Percentiles rank a stretch among this genome's conserved stretches.
phyloP scores from a whole-genome alignment of 2,888 invertebrate species.

The Miltochrista miniata region DNA sequence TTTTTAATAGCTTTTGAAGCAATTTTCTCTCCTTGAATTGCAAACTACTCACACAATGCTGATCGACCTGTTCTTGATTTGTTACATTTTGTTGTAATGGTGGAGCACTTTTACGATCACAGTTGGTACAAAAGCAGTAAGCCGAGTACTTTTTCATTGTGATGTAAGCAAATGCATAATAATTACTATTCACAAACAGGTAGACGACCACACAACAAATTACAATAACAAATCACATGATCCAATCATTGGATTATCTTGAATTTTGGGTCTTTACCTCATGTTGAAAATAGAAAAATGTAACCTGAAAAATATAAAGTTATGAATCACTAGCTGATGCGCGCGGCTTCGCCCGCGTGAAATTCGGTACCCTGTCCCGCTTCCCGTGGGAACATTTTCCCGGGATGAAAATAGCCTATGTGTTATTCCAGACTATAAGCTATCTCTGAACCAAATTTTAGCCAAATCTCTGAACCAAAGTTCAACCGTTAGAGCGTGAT shows the following conservation, averaged over 20 bases:
- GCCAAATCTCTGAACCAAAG: too few species aligned
- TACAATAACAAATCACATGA: neutral
- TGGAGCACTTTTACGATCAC: neutral
- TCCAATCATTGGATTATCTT: neutral
- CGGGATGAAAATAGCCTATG: too few species aligned
- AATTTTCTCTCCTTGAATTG: neutral
- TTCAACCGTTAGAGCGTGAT: too few species aligned
- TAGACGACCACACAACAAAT: conserved; percentile 1
- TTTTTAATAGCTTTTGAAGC: neutral
- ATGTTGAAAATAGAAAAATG: neutral
- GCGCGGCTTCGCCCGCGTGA: too few species aligned
- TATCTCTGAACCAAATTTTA: too few species aligned
- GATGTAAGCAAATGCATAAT: neutral
- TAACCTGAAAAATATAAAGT: neutral
- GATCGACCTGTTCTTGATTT: neutral
- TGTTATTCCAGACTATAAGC: too few species aligned
- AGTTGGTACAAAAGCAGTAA: neutral
- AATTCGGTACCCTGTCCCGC: too few species aligned
- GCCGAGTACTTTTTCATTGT: neutral
- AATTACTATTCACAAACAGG: neutral
- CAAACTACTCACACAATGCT: neutral
- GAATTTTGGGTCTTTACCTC: neutral
- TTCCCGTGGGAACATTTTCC: too few species aligned
- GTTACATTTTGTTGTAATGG: neutral
- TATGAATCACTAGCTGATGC: neutral